These are phyloP conservation scores for Anastatus disparis DNA, from an alignment of 1,140 invertebrate species.

Conservation along the genomic window DNA sequence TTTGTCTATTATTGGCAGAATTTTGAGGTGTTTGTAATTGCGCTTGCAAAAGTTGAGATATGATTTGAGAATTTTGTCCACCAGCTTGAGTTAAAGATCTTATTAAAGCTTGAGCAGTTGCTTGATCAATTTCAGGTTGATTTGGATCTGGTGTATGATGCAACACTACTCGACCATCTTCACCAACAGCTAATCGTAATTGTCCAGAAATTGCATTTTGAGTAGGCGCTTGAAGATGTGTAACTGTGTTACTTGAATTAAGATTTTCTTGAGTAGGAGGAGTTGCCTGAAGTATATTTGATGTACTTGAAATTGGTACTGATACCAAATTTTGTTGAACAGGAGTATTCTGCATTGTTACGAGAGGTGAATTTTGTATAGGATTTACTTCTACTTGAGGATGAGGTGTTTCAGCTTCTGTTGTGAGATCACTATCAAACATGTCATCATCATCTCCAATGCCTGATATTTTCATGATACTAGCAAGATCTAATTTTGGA, in stretches of 20 bases:
- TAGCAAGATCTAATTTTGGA: conserved; percentile 67
- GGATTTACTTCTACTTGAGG: conserved; percentile 30
- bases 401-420: conserved; percentile 53
- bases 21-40: conserved; percentile 51
- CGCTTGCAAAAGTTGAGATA: conserved; percentile 61
- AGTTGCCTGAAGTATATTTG: conserved; percentile 50
- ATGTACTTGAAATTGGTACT: conserved; percentile 53
- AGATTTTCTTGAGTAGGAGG: conserved; percentile 47
- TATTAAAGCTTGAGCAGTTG: conserved; percentile 62
- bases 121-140: conserved; percentile 63
- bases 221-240: conserved; percentile 64
- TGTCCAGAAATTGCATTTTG: conserved; percentile 64
- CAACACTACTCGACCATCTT: conserved; percentile 67
- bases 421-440: conserved; percentile 59
- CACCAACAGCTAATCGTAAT: conserved; percentile 64
- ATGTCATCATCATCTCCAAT: conserved; percentile 68
- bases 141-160: conserved; percentile 65
- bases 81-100: conserved; percentile 59
- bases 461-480: conserved; percentile 70
- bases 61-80: conserved; percentile 62
- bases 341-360: conserved; percentile 45
- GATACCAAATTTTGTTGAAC: conserved; percentile 49
- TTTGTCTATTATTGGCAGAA: conserved; percentile 46
- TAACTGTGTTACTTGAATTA: conserved; percentile 57
- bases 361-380: conserved; percentile 45